Evolutionary conservation across 2,888 invertebrate genomes (phyloP), one percentile per base, ranked within the genome.

Genomic region (Bembecia ichneumoniformis): DNA sequence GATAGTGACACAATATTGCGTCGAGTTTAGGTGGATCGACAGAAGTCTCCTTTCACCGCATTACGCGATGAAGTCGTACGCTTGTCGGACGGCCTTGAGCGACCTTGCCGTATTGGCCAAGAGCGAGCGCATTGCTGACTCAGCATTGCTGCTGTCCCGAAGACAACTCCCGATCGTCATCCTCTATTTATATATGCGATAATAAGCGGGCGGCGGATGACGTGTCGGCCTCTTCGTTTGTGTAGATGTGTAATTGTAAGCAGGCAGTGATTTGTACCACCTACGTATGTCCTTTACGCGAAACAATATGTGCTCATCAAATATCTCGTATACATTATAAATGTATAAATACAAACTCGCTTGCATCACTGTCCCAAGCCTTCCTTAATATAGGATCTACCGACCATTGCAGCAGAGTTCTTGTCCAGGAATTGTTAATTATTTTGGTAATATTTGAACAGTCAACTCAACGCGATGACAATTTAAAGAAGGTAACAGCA

Each of bases 11-110:
- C 28, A 28, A 28, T 28, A 28, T 40, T 13, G 44, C 44, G 5
- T 44, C 44, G 44, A 44, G 17, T 3, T 14, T 10, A 44, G 15
- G 15, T 11, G 17, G 13, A 16, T 7, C 17, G n/a, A 11, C 14
- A 14, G 44, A 44, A 44, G 44, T 44, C 44, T 28, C 46, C 46
- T 46, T 46, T 46, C 46, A 46, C 46, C 46, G 3, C 46, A 28
- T 17, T 20, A 34, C 14, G 28, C 5, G 20, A 34, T 34, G 46
- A 4, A 28, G 45, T 11, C 11, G 35, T 4, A 49, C 53, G 50
- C 49, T 49, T 47, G 49, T 51, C 48, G 51, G 47, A 48, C 63
- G 69, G 64, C 70, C 71, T 71, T 69, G 70, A 53, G 52, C 58
- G 67, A 63, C 67, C 67, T 69, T 68, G 65, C 54, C 51, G 35